Conservation (phyloP, 92 coral and sea anemone species). For the Actinernus sp. region DNA sequence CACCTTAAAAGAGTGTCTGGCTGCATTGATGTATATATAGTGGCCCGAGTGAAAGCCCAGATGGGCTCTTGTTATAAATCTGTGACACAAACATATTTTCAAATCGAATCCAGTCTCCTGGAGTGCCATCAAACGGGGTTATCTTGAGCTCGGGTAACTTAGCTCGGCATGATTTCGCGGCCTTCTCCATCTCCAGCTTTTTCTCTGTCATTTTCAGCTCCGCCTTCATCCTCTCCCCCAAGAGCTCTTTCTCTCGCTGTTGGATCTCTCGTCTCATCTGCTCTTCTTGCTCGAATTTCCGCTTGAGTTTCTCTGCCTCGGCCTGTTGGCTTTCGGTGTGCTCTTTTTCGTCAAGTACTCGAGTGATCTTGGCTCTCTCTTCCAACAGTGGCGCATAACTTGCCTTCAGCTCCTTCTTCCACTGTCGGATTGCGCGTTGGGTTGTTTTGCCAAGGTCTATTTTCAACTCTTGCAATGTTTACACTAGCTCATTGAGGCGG, state of each 20-base stretch:
- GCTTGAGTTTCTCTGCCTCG: constrained; percentile 37
- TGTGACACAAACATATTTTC: constrained; percentile 62
- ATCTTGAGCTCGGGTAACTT: constrained; percentile 51
- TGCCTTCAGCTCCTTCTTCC: constrained; percentile 49
- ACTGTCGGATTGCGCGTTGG: constrained; percentile 46
- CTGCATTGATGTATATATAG: too few species aligned
- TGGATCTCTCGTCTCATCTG: constrained; percentile 21
- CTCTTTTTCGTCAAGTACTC: constrained; percentile 23
- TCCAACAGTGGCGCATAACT: constrained; percentile 45
- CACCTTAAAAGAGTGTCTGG: too few species aligned
- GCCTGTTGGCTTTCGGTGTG: constrained; percentile 4
- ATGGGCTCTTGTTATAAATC: constrained; percentile 33
- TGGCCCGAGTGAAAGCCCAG: too few species aligned
- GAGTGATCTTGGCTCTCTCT: constrained; percentile 13
- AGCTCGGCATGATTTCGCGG: constrained; percentile 28
- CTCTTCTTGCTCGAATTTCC: constrained; percentile 28
- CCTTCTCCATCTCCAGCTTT: constrained; percentile 48
- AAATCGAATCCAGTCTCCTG: constrained; percentile 65
- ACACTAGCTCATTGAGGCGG: constrained; percentile 42
- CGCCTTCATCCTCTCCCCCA: constrained; percentile 52
- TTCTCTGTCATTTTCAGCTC: constrained; percentile 37
- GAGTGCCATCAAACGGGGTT: constrained; percentile 59
- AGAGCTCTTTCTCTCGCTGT: constrained; percentile 45
- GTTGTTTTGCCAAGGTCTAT: constrained; percentile 36
- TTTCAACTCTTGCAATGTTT: constrained; percentile 49